Evolutionary conservation across 2,113 vertebrate genomes (phyloP).

Genomic region (Helogale parvula): DNA sequence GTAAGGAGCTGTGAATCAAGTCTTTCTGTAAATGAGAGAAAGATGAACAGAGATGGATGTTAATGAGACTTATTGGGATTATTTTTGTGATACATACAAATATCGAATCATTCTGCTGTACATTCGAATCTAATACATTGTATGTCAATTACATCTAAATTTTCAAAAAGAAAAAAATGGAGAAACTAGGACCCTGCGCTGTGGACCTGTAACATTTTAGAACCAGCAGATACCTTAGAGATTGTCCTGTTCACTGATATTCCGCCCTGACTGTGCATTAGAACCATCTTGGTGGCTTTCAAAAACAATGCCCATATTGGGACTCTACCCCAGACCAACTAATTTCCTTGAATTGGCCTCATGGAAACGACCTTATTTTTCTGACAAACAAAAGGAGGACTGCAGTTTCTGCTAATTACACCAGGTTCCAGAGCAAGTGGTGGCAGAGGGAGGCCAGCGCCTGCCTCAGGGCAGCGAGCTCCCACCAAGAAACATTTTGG

Average conservation of each 20-base stretch:
- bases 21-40: neutral
- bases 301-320: neutral
- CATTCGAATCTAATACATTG: neutral
- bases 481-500: neutral
- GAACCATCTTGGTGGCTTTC: neutral
- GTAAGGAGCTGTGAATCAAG: neutral
- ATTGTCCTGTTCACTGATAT: neutral
- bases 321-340: neutral
- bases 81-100: neutral
- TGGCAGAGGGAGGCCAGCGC: neutral
- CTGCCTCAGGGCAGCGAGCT: neutral
- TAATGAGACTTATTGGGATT: neutral
- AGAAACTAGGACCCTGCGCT: neutral
- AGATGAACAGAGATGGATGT: neutral
- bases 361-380: neutral
- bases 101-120: neutral
- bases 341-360: neutral
- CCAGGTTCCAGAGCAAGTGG: neutral
- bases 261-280: neutral
- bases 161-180: neutral
- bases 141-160: neutral
- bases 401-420: neutral
- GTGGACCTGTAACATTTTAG: neutral
- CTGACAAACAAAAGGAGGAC: neutral
- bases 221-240: neutral